Base-by-base conservation (phyloP, 1,140 invertebrate genomes). In the Tribolium castaneum region DNA sequence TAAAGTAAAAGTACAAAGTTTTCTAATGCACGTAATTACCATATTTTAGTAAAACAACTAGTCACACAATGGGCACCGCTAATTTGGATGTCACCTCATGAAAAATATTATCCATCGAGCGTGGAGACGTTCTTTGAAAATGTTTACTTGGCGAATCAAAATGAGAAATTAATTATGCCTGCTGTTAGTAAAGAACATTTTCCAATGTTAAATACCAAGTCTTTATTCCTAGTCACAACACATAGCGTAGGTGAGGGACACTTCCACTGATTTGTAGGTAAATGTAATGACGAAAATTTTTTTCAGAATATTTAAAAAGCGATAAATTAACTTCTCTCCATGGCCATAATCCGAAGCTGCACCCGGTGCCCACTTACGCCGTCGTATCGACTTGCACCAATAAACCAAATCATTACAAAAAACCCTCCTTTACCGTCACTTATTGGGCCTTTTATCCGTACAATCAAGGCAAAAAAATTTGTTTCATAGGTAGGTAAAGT, bases 391-490 rank as follows among this genome's bases (percentile, higher is more conserved):
- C 86, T 35, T 90, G 89, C 78, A 19, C 52, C 78, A 16, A 54
- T 16, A 52, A 76, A 50, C 25, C 25, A 14, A 19, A 66, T 54
- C 51, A 25, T 56, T 30, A 56, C 51, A 70, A 34, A 35, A 14
- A 76, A 62, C 34, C 30, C 19, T 83, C 87, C 77, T 92, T 92
- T 84, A 89, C 91, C 83, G 90, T 92, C 14, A 91, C 90, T 75
- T 92, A 91, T 86, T 92, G 92, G 92, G 89, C 92, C 85, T 92
- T 92, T 83, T 92, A 90, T 85, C 92, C 92, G 12, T 92, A 90
- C 83, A 92, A 90, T 81, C 88, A 84, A 77, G 90, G 90, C 77
- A 91, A 91, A 81, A 85, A 88, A 14, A 84, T 90, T 16, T 91
- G 90, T 78, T 86, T 89, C 77, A 80, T 90, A 10, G 89, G 83